Conservation (phyloP, 2,797 vertebrate species). For the Vespertilio murinus region DNA sequence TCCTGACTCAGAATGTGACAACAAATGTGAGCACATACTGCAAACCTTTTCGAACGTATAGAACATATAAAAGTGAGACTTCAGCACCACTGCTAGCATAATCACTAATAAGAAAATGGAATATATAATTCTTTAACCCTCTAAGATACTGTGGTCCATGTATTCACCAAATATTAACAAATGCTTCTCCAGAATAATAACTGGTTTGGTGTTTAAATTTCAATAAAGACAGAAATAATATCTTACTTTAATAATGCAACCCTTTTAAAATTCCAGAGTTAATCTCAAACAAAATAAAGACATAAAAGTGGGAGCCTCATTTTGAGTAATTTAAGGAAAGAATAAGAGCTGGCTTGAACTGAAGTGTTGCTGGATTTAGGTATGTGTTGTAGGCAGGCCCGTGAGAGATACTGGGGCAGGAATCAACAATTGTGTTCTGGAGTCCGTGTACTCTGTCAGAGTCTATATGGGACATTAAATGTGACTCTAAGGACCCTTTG, state of each 20-base stretch:
- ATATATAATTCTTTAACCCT: not conserved
- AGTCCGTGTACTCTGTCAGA: not conserved
- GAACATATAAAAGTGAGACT: not conserved
- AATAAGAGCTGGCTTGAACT: not conserved
- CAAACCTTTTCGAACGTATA: not conserved
- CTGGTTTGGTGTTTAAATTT: constrained; percentile 9
- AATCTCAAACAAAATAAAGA: constrained; percentile 13
- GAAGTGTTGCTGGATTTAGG: not conserved
- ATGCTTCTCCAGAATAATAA: not conserved
- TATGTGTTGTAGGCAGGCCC: not conserved
- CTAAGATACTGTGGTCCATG: not conserved
- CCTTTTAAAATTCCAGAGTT: constrained; percentile 14
- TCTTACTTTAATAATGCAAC: not conserved
- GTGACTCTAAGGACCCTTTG: not conserved
- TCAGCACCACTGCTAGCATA: not conserved
- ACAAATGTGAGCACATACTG: not conserved
- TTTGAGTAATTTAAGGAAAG: not conserved
- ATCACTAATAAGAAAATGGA: not conserved
- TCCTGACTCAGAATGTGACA: not conserved
- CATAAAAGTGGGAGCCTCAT: not conserved
- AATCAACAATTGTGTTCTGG: not conserved
- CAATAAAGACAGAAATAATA: not conserved
- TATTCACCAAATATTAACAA: constrained; percentile 25
- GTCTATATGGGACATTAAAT: not conserved
- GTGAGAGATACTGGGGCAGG: not conserved